phyloP scores from a whole-genome alignment of 1,140 invertebrate species.

The Drosophila lini region DNA sequence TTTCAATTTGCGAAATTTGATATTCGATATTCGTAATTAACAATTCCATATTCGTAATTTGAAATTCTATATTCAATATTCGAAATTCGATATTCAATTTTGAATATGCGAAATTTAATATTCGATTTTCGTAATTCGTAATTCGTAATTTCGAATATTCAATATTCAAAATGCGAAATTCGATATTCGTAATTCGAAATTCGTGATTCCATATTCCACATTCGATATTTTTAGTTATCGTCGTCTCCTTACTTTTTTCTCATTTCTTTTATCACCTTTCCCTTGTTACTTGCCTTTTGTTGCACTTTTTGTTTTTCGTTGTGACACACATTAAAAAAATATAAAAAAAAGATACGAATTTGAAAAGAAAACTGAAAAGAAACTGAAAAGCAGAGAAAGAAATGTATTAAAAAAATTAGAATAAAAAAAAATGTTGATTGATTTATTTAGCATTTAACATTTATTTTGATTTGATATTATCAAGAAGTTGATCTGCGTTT shows the following conservation, averaged over 20 bases:
- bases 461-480: constrained; percentile 61
- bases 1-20: background rate
- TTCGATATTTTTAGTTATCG: constrained; percentile 19
- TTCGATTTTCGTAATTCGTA: background rate
- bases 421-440: constrained; percentile 38
- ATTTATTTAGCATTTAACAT: constrained; percentile 41
- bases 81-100: background rate
- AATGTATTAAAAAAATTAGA: constrained; percentile 16
- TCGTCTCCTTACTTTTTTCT: constrained; percentile 24
- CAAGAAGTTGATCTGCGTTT: constrained; percentile 97
- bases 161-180: no score
- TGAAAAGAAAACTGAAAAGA: constrained; percentile 22
- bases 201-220: constrained; percentile 2
- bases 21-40: background rate
- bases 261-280: constrained; percentile 20
- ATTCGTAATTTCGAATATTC: background rate
- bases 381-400: constrained; percentile 9
- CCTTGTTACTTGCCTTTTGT: constrained; percentile 45
- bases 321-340: constrained; percentile 24
- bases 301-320: constrained; percentile 59
- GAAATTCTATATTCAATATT: constrained; percentile 2
- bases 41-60: background rate
- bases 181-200: constrained; percentile 7
- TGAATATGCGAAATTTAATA: background rate
- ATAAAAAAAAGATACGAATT: background rate